Percentiles rank a stretch among this genome's conserved stretches.
Evolutionary conservation across 2,888 invertebrate genomes (phyloP).

Genomic region (Metellina segmentata): DNA sequence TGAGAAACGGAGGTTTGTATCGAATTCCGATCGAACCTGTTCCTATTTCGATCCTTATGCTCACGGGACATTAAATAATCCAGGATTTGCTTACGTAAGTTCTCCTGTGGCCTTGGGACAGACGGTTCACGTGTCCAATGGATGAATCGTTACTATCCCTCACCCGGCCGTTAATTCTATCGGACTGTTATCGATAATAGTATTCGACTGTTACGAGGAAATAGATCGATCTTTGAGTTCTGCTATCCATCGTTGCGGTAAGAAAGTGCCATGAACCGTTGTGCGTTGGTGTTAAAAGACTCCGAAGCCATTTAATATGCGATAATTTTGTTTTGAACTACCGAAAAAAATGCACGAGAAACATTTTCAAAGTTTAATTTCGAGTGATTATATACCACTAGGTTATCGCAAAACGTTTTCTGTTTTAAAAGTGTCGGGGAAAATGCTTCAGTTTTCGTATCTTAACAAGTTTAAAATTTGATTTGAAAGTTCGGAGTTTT

Average conservation of each 20-base stretch:
- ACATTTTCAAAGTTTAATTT: no score
- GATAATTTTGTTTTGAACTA: no score
- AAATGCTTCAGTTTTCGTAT: no score
- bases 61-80: constrained; percentile 45
- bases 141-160: constrained; percentile 26
- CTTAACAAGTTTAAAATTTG: no score
- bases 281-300: no score
- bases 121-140: not conserved
- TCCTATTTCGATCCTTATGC: constrained; percentile 13
- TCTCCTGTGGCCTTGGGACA: constrained; percentile 22
- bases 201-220: not conserved
- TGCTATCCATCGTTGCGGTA: not conserved
- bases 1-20: constrained; percentile 32
- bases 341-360: no score
- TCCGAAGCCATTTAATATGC: no score
- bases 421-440: no score
- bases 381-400: no score
- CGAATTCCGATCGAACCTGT: constrained; percentile 52
- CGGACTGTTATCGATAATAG: constrained; percentile 20
- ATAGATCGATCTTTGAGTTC: not conserved
- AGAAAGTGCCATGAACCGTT: not conserved
- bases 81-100: constrained; percentile 15
- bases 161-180: constrained; percentile 22
- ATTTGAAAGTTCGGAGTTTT: no score
- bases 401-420: no score